These are phyloP conservation scores for Zenarchopterus dispar DNA, from an alignment of 2,797 vertebrate genomes.

Conservation along the genomic window DNA sequence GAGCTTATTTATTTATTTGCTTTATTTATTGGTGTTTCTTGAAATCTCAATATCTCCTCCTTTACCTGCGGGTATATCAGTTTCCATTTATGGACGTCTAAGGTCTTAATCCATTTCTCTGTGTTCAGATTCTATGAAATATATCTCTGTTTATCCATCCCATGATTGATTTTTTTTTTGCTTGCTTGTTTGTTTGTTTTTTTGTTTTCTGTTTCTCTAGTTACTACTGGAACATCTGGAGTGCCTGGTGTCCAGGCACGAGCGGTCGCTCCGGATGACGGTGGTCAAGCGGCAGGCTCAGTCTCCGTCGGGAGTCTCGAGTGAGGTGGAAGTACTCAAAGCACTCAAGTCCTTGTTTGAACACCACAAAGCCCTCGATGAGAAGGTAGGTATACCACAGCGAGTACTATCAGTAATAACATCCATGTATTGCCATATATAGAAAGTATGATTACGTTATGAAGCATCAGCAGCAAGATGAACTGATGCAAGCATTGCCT, in stretches of 20 bases:
- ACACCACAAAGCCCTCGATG: slow-evolving; percentile 98
- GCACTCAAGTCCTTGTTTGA: slow-evolving; percentile 98
- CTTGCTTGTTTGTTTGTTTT: not conserved
- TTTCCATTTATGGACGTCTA: no score
- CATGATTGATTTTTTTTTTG: not conserved
- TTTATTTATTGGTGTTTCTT: no score
- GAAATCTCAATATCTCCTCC: no score
- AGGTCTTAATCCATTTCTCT: not conserved
- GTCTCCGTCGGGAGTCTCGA: slow-evolving; percentile 98
- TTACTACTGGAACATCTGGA: slow-evolving; percentile 97
- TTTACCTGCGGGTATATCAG: no score
- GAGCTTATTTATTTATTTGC: no score
- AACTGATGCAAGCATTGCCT: not conserved
- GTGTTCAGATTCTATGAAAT: not conserved
- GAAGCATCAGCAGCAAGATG: not conserved
- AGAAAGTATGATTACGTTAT: not conserved
- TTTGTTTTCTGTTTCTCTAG: no score
- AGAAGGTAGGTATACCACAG: slow-evolving; percentile 85
- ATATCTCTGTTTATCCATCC: not conserved
- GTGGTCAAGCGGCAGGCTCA: slow-evolving; percentile 98
- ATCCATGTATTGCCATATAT: no score
- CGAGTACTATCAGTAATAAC: no score
- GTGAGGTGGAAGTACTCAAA: slow-evolving; percentile 99
- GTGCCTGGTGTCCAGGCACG: slow-evolving; percentile 97
- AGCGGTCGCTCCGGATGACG: slow-evolving; percentile 97